Percentiles rank a stretch among this genome's conserved stretches.
Conservation (phyloP, 2,888 invertebrate species). For the Luperina testacea region DNA sequence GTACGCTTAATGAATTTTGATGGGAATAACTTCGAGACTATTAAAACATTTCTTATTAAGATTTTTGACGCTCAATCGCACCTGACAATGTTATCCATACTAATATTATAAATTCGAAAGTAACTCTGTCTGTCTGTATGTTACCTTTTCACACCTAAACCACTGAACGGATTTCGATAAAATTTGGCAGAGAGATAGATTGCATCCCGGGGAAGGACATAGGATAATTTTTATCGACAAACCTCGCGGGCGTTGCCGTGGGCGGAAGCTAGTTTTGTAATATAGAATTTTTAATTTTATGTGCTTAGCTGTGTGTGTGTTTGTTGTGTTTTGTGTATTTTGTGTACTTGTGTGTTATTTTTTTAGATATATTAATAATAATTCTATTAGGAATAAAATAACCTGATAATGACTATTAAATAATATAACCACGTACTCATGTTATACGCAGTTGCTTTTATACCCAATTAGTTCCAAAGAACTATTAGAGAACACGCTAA, state of each 20-base stretch:
- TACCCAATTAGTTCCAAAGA: slow-evolving; percentile 9
- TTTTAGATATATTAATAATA: slow-evolving; percentile 5
- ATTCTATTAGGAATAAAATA: slow-evolving; percentile 10
- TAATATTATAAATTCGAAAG: too few relatives aligned
- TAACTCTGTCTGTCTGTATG: too few relatives aligned
- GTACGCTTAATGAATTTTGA: slow-evolving; percentile 59
- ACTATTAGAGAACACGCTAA: background rate
- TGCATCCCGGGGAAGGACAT: too few relatives aligned
- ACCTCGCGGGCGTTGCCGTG: too few relatives aligned
- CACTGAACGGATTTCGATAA: too few relatives aligned
- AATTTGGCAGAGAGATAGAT: too few relatives aligned
- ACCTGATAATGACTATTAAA: slow-evolving; percentile 1
- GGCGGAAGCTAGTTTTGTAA: slow-evolving; percentile 1
- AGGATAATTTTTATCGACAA: too few relatives aligned
- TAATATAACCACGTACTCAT: background rate
- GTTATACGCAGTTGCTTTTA: background rate
- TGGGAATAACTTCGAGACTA: slow-evolving; percentile 41
- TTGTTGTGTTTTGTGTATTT: too few relatives aligned
- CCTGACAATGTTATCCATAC: slow-evolving; percentile 10
- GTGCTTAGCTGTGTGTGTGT: too few relatives aligned
- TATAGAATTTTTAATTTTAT: background rate
- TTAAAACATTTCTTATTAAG: slow-evolving; percentile 56
- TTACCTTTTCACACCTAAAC: too few relatives aligned
- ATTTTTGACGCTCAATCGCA: slow-evolving; percentile 51
- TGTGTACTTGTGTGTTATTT: too few relatives aligned